Conservation (phyloP, 2,113 vertebrate species). For the Melanostigma gelatinosum region DNA sequence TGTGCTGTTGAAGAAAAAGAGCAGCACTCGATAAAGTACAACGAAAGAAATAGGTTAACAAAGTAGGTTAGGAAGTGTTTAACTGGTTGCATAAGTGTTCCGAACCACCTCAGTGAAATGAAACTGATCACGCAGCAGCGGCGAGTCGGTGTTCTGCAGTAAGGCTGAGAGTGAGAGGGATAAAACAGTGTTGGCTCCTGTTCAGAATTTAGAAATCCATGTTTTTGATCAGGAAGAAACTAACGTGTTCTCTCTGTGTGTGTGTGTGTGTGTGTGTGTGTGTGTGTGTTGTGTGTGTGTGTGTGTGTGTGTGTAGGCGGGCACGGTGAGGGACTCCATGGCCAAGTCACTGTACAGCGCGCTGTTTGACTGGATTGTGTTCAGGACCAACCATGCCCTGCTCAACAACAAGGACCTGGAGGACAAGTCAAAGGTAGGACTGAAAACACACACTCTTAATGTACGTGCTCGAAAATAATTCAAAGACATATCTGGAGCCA, state of each 20-base stretch:
- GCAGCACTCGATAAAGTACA: background rate
- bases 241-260: slow-evolving; percentile 16
- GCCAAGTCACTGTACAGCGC: slow-evolving; percentile 96
- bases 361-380: slow-evolving; percentile 98
- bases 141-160: background rate
- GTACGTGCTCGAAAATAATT: too few relatives aligned
- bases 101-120: background rate
- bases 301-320: slow-evolving; percentile 82
- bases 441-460: background rate
- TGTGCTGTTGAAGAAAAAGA: background rate
- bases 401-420: slow-evolving; percentile 95
- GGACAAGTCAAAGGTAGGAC: slow-evolving; percentile 89
- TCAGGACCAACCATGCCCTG: slow-evolving; percentile 96
- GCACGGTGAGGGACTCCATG: slow-evolving; percentile 96
- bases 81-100: slow-evolving; percentile 11
- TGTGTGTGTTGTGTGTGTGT: slow-evolving; percentile 53
- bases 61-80: background rate
- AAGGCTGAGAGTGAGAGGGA: background rate
- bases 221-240: slow-evolving; percentile 35
- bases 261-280: slow-evolving; percentile 36
- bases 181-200: slow-evolving; percentile 12
- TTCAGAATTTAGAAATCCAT: slow-evolving; percentile 26
- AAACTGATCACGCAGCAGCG: background rate
- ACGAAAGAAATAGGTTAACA: background rate
- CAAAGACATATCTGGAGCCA: too few relatives aligned